These are phyloP conservation scores for Acanthaster planci DNA, from an alignment of 35 echinoderm and acorn worm genomes.

Conservation along the genomic window DNA sequence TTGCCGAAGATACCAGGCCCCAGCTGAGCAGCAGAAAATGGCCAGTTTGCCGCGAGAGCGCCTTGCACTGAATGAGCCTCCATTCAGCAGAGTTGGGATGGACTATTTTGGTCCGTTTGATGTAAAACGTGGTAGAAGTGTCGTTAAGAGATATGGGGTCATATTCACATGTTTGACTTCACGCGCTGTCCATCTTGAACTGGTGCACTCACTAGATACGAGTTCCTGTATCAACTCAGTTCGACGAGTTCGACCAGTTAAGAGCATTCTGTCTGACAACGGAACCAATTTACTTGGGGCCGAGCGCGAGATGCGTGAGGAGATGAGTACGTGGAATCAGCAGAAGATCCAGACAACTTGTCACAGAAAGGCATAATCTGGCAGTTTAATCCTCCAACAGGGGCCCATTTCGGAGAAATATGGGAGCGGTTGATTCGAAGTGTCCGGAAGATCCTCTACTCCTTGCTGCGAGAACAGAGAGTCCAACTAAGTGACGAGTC, in stretches of 20 bases:
- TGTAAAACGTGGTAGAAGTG: constrained; percentile 16
- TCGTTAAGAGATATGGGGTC: no score
- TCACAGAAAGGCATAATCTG: constrained; percentile 26
- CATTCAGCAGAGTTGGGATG: constrained; percentile 26
- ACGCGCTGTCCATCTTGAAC: no score
- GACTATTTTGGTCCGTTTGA: constrained; percentile 54
- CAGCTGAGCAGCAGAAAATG: no score
- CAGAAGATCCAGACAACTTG: constrained; percentile 10
- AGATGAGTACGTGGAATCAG: constrained; percentile 6
- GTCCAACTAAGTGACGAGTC: no score
- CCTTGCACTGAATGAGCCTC: constrained; percentile 28
- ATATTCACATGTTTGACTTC: constrained; percentile 55
- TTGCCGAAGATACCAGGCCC: no score
- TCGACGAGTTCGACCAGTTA: constrained; percentile 21
- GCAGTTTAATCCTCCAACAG: constrained; percentile 45
- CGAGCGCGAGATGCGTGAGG: constrained; percentile 18
- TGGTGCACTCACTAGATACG: no score
- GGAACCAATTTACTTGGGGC: constrained; percentile 55
- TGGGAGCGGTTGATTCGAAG: no score
- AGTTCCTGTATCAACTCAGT: no score
- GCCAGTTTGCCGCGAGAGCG: no score
- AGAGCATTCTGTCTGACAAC: constrained; percentile 51
- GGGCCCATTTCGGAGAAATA: constrained; percentile 40
- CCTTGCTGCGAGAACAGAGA: no score
- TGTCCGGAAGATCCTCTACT: no score